phyloP scores from a whole-genome alignment of 1,140 invertebrate genomes.

The Drosophila navojoa region DNA sequence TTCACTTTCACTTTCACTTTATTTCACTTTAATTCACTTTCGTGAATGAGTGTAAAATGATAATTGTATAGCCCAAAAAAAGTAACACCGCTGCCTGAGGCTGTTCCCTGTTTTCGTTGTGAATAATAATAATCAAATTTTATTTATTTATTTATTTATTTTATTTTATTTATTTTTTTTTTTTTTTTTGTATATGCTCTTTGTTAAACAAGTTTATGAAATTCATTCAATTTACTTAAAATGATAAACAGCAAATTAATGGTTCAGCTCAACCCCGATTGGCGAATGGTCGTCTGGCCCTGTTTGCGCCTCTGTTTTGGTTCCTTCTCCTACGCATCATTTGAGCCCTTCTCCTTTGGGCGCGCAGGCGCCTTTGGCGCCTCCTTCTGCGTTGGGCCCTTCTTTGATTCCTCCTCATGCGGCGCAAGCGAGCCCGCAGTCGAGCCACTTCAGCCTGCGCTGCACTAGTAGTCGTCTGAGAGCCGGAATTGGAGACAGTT shows the following conservation, averaged over 20 bases:
- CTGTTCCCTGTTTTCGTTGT: too few species aligned
- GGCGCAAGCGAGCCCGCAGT: background rate
- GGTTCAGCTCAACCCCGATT: background rate
- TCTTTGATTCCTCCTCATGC: background rate
- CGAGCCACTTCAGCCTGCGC: background rate
- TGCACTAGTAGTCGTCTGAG: constrained; percentile 1
- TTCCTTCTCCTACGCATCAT: background rate
- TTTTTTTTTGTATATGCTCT: too few species aligned
- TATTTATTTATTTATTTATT: too few species aligned
- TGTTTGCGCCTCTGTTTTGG: background rate
- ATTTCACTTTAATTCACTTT: too few species aligned
- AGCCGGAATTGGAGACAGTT: background rate
- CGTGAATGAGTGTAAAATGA: too few species aligned
- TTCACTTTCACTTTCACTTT: too few species aligned
- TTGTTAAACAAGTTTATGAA: background rate
- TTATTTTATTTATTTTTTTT: too few species aligned
- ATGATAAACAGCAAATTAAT: background rate
- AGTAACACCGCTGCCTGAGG: too few species aligned
- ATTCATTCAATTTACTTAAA: background rate
- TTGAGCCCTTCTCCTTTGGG: background rate
- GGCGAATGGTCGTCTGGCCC: background rate
- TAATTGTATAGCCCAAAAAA: too few species aligned
- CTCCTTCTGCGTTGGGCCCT: background rate
- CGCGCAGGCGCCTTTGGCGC: background rate
- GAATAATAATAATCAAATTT: too few species aligned